A percentile compares a stretch with the other conserved stretches of the same genome.
Conservation (phyloP, 2,797 vertebrate species). For the Thalassophryne amazonica region DNA sequence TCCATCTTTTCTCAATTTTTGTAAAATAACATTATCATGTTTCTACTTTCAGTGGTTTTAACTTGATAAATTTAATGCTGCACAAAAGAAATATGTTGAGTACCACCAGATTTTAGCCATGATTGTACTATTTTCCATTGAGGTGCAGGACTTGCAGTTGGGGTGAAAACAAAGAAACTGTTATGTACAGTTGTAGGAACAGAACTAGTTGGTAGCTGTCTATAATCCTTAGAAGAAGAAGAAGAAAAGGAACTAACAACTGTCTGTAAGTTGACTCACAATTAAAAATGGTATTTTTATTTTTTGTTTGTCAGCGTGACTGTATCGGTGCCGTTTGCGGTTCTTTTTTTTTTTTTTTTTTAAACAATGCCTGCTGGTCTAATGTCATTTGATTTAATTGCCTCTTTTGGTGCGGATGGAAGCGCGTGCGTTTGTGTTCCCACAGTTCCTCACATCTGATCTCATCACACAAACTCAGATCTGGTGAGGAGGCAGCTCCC, state of each 20-base stretch:
- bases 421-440: conserved; percentile 16
- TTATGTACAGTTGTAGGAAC: conserved; percentile 14
- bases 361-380: conserved; percentile 57
- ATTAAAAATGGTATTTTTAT: conserved; percentile 31
- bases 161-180: conserved; percentile 6
- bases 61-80: no score
- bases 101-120: no score
- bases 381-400: conserved; percentile 49
- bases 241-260: conserved; percentile 46
- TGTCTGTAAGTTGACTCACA: conserved; percentile 39
- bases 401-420: conserved; percentile 34
- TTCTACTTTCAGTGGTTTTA: no score
- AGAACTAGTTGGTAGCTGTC: conserved; percentile 14
- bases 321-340: conserved; percentile 10
- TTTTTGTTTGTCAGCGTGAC: conserved; percentile 35
- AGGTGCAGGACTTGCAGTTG: no score
- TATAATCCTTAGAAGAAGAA: conserved; percentile 21
- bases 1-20: no score
- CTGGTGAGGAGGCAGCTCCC: conserved; percentile 56
- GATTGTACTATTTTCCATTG: no score
- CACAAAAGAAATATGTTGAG: no score
- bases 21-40: no score
- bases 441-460: conserved; percentile 32
- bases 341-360: conserved; percentile 35
- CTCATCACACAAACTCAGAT: conserved; percentile 31